Percentiles rank a stretch among this genome's conserved stretches.
Evolutionary conservation across 2,888 invertebrate species (phyloP).

Genomic region (Nephrotoma guestfalica): DNA sequence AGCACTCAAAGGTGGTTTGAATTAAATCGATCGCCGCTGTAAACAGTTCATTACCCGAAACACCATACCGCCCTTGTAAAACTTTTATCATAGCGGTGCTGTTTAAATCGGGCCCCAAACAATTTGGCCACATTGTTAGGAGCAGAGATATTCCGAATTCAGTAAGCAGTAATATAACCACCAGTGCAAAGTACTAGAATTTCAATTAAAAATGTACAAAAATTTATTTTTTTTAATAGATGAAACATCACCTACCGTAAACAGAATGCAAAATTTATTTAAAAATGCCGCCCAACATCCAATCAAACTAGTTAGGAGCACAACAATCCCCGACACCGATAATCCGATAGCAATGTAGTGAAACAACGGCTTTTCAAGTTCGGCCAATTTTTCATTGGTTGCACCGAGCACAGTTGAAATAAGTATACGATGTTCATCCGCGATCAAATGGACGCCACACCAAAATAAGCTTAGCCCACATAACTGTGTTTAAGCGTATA

Average conservation of each 20-base stretch:
- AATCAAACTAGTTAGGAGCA: conserved; percentile 52
- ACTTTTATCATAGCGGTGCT: conserved; percentile 52
- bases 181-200: conserved; percentile 51
- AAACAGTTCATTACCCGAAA: conserved; percentile 52
- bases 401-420: conserved; percentile 55
- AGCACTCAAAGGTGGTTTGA: conserved; percentile 58
- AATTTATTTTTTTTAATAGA: neutral
- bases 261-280: conserved; percentile 57
- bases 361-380: conserved; percentile 54
- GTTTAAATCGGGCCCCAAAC: conserved; percentile 55
- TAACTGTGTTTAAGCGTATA: neutral
- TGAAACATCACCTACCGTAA: conserved; percentile 37
- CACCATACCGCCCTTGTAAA: conserved; percentile 60
- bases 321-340: conserved; percentile 50
- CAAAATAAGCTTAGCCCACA: neutral
- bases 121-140: conserved; percentile 62
- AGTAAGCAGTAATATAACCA: conserved; percentile 48
- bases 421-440: conserved; percentile 36
- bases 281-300: conserved; percentile 73
- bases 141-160: conserved; percentile 57
- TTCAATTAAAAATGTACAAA: neutral
- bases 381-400: conserved; percentile 34
- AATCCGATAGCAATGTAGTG: conserved; percentile 60
- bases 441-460: neutral
- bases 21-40: conserved; percentile 69